Evolutionary conservation across 2,113 vertebrate genomes (phyloP).

Genomic region (Leptodactylus fuscus): DNA sequence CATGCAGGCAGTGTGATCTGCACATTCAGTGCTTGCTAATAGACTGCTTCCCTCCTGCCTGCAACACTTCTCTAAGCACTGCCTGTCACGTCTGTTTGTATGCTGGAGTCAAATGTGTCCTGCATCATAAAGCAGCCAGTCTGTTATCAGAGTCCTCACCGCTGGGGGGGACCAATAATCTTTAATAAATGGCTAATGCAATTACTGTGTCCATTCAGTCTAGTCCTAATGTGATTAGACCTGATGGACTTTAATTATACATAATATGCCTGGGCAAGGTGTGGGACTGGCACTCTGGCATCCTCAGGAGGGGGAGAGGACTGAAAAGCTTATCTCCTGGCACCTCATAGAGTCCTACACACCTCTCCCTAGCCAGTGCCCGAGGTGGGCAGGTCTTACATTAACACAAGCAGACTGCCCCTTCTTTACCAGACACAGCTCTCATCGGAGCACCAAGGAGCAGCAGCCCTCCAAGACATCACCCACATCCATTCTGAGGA

Average conservation of each 20-base stretch:
- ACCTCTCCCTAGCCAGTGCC: constrained; percentile 25
- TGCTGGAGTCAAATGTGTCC: constrained; percentile 11
- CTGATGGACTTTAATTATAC: constrained; percentile 22
- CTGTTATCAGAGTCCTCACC: background rate
- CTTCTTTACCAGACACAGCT: constrained; percentile 41
- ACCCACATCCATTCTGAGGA: background rate
- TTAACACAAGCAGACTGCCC: constrained; percentile 10
- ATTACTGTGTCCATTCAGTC: constrained; percentile 4
- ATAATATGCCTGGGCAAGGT: background rate
- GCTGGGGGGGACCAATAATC: constrained; percentile 30
- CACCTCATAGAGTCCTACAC: constrained; percentile 12
- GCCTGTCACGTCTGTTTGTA: constrained; percentile 7
- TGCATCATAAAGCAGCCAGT: background rate
- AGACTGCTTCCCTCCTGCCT: background rate
- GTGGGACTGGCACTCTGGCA: background rate
- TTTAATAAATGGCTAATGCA: constrained; percentile 31
- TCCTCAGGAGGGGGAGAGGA: background rate
- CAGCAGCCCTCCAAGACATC: background rate
- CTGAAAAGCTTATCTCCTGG: background rate
- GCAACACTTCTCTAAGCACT: background rate
- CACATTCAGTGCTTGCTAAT: background rate
- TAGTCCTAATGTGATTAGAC: constrained; percentile 30
- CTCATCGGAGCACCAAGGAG: background rate
- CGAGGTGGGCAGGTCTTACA: constrained; percentile 53
- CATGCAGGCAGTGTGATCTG: too few species aligned